A percentile compares a stretch with the other conserved stretches of the same genome.
Evolutionary conservation across 2,797 vertebrate genomes (phyloP).

Genomic region (Gymnothorax reevesii): DNA sequence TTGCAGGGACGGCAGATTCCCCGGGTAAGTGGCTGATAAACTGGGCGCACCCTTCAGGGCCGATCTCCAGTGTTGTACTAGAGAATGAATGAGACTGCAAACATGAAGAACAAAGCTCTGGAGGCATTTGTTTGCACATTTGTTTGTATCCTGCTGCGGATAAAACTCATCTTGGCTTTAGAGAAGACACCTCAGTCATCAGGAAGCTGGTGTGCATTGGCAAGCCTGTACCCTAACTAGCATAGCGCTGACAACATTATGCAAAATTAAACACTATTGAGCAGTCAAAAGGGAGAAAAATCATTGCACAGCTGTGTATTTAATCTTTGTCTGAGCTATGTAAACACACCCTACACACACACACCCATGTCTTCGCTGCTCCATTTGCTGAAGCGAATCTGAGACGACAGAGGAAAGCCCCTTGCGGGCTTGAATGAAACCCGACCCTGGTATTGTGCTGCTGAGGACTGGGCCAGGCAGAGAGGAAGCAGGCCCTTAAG

Average conservation of each 20-base stretch:
- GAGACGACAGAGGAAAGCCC: background rate
- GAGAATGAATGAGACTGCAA: background rate
- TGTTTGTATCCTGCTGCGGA: background rate
- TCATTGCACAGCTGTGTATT: background rate
- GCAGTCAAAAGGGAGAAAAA: background rate
- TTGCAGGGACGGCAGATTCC: background rate
- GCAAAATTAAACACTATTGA: background rate
- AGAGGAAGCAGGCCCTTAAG: background rate
- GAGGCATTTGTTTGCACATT: background rate
- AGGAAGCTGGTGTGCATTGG: background rate
- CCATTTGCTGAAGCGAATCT: background rate
- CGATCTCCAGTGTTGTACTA: background rate
- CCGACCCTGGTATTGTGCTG: background rate
- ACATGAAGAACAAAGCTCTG: background rate
- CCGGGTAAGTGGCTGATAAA: background rate
- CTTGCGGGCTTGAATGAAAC: background rate
- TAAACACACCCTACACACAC: background rate
- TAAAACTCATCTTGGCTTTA: background rate
- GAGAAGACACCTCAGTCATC: background rate
- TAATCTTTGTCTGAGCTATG: background rate
- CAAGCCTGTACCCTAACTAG: background rate
- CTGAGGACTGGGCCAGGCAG: background rate
- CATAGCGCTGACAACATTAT: background rate
- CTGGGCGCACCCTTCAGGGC: background rate
- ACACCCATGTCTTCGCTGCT: background rate